phyloP scores from a whole-genome alignment of 2,888 invertebrate genomes.

The Ethmia dodecea region DNA sequence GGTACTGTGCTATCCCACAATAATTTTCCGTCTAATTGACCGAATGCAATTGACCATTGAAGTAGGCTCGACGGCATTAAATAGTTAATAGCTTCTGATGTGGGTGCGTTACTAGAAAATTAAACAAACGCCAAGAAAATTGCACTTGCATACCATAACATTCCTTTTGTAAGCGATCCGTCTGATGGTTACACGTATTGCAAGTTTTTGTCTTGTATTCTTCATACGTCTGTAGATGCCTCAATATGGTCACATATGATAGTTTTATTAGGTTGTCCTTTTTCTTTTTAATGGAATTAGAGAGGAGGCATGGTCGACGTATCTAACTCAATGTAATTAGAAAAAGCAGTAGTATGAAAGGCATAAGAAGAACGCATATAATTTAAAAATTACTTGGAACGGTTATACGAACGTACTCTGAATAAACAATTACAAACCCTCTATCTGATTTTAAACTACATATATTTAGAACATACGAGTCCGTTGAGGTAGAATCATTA shows the following conservation, averaged over 20 bases:
- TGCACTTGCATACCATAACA: slow-evolving; percentile 14
- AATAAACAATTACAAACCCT: not conserved
- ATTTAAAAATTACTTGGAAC: too few relatives aligned
- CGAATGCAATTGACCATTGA: slow-evolving; percentile 67
- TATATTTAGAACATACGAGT: not conserved
- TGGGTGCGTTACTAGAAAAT: slow-evolving; percentile 41
- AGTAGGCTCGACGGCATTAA: slow-evolving; percentile 52
- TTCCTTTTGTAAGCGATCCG: slow-evolving; percentile 19
- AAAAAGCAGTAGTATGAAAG: too few relatives aligned
- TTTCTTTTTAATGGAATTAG: too few relatives aligned
- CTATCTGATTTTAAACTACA: not conserved
- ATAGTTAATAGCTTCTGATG: slow-evolving; percentile 63
- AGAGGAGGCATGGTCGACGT: too few relatives aligned
- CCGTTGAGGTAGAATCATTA: slow-evolving; percentile 10
- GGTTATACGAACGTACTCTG: too few relatives aligned
- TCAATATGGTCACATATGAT: too few relatives aligned
- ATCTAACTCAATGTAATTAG: too few relatives aligned
- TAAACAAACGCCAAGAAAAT: slow-evolving; percentile 37
- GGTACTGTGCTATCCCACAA: slow-evolving; percentile 38
- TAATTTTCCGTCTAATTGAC: slow-evolving; percentile 75
- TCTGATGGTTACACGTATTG: too few relatives aligned
- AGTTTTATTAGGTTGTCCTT: too few relatives aligned
- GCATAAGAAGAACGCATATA: too few relatives aligned
- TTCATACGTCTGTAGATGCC: too few relatives aligned
- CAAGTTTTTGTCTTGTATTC: too few relatives aligned